Conservation (phyloP, 2,888 invertebrate species). For the Dascillus cervinus region DNA sequence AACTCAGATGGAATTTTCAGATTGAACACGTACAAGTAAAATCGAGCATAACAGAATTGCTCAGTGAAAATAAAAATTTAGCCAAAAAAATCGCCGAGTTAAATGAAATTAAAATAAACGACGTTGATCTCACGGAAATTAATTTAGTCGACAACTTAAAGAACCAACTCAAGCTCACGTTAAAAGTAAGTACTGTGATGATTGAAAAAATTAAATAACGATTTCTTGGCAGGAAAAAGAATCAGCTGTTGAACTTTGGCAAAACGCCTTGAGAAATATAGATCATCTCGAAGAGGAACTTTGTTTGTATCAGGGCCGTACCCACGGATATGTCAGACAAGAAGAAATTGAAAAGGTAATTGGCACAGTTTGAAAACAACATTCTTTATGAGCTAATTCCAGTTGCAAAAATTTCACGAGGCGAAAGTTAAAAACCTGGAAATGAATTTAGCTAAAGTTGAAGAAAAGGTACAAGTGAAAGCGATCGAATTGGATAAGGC, state of each 20-base stretch:
- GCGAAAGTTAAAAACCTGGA: constrained; percentile 50
- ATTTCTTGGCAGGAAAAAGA: constrained; percentile 70
- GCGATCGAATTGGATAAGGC: constrained; percentile 37
- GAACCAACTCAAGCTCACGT: constrained; percentile 36
- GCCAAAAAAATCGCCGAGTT: constrained; percentile 24
- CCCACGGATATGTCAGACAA: constrained; percentile 31
- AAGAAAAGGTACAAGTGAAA: constrained; percentile 16
- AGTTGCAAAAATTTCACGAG: constrained; percentile 45
- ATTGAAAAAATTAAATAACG: too few relatives aligned
- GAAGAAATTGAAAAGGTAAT: constrained; percentile 28
- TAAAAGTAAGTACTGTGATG: constrained; percentile 34
- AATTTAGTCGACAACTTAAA: constrained; percentile 30
- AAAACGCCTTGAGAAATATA: constrained; percentile 58
- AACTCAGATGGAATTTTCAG: constrained; percentile 1
- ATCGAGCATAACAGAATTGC: constrained; percentile 31
- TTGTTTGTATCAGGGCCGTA: constrained; percentile 43
- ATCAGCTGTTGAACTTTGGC: constrained; percentile 57
- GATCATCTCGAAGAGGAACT: constrained; percentile 61
- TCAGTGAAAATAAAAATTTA: constrained; percentile 37
- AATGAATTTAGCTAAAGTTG: constrained; percentile 39
- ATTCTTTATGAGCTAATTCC: too few relatives aligned
- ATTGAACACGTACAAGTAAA: constrained; percentile 30
- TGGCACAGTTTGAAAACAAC: too few relatives aligned
- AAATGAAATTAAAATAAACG: constrained; percentile 11
- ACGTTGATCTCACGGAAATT: constrained; percentile 16